Evolutionary conservation across 2,113 vertebrate species (phyloP), one percentile per base, ranked within the genome.

Genomic region (Menura novaehollandiae): DNA sequence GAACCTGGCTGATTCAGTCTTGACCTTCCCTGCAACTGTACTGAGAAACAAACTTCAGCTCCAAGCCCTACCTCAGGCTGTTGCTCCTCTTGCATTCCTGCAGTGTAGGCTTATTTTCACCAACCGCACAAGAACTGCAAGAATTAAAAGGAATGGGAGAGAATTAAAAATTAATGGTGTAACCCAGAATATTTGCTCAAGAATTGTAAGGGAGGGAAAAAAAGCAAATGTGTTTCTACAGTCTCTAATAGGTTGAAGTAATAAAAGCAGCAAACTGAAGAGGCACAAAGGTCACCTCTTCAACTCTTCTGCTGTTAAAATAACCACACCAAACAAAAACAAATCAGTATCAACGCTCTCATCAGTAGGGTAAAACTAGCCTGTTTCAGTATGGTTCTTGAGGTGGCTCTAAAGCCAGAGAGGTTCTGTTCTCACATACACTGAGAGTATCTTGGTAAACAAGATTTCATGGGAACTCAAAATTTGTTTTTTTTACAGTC

Each of bases 1-100:
- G 72, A 62, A 87, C 20, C 21, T 58, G 13, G 7, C 43, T 37
- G 41, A 89, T 41, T 69, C 33, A 52, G 35, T 41, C 35, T 58
- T 60, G 6, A 91, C 37, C 41, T 51, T 66, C n/a, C 33, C 69
- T 44, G 20, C 7, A 37, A n/a, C 3, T 71, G 33, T 78, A 78
- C 56, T 15, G 14, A 69, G 33, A 73, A 43, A 74, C 35, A 81
- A 73, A 56, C 26, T 62, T 71, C 9, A 51, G 24, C 32, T 85
- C 37, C 67, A 92, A 79, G 46, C 33, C 95, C 63, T 97, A 98
- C 98, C 97, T 97, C 97, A 21, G 94, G 80, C 79, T 94, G 97
- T 94, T 96, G 96, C 35, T 97, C 95, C 90, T 95, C 94, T 85
- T 97, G 89, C 97, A 97, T 98, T 69, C 46, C 80, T 79, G 73